A percentile compares a stretch with the other conserved stretches of the same genome.
Evolutionary conservation across 64 coral and sea anemone species (phyloP).

Genomic region (Hydrozoanthus tunicans): DNA sequence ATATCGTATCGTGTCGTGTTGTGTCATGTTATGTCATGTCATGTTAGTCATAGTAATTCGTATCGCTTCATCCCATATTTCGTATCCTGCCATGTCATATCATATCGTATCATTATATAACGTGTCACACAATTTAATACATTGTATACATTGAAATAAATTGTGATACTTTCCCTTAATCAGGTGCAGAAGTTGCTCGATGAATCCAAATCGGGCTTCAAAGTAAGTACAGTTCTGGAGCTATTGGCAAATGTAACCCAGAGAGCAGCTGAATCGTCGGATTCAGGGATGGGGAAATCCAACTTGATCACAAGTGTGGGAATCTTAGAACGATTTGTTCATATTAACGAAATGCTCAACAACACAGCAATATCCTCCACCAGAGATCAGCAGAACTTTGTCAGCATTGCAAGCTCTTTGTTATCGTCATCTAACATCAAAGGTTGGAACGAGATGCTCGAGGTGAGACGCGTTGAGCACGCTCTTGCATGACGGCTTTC

Average conservation of each 20-base stretch:
- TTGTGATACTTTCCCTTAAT: not conserved
- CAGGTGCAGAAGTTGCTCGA: not conserved
- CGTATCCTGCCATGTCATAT: no score
- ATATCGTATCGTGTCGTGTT: no score
- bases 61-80: no score
- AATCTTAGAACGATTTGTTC: slow-evolving; percentile 33
- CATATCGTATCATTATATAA: no score
- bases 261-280: not conserved
- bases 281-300: not conserved
- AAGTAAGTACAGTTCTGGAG: slow-evolving; percentile 6
- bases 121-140: no score
- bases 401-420: slow-evolving; percentile 30
- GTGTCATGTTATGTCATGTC: no score
- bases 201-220: not conserved
- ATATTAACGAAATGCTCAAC: not conserved
- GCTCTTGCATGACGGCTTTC: not conserved
- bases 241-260: slow-evolving; percentile 1
- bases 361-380: slow-evolving; percentile 13
- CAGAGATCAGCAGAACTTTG: slow-evolving; percentile 34
- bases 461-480: not conserved
- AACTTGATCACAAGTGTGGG: slow-evolving; percentile 1
- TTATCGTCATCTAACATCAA: not conserved
- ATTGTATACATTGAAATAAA: no score
- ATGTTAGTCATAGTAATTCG: no score
- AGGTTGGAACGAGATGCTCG: not conserved